Evolutionary conservation across 2,797 vertebrate genomes (phyloP), one percentile per base, ranked within the genome.

Genomic region (Sorex maritimensis): DNA sequence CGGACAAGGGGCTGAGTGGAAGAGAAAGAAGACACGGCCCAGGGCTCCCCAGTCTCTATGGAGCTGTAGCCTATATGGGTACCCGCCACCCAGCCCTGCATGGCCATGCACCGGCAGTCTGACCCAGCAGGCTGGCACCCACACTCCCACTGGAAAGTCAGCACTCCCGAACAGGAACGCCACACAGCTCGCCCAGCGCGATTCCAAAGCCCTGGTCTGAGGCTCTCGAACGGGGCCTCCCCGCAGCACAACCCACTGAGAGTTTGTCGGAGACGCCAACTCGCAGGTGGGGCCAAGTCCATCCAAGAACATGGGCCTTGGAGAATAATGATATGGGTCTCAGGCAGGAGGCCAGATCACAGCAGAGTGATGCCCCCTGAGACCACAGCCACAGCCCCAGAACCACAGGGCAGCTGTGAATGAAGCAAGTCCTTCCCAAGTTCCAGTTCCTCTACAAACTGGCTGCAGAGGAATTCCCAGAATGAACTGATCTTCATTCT

Each of bases 181-280:
- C n/a, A 38, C 24, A 10, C 23, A 30, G 14, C 9, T 30, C 28
- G 5, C 17, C 21, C 1, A 0, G 2, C 17, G 19, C 24, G 21
- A n/a, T 0, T 7, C 28, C 46, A 55, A 63, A 34, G 23, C 28
- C 13, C 30, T 63, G 6, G 15, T 11, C 34, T 13, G 61, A 0
- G 0, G 15, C 34, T 86, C 75, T 68, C 78, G 34, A 5, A 1
- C 1, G 8, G 1, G 26, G 26, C 23, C 4, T 46, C 38, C 34
- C 5, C 6, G 28, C 85, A 44, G 10, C 3, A 38, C 4, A 4
- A 6, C 19, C 12, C n/a, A 23, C 24, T 26, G 14, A 38, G 23
- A 81, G 81, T 26, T 58, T 13, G 17, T 24, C 6, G 58, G 44
- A 67, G 77, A 46, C n/a, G 38, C 58, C 58, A 44, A 78, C 30